Percentiles rank a stretch among this genome's conserved stretches.
Conservation (phyloP, 2,888 invertebrate species). For the Aphodius granarius region DNA sequence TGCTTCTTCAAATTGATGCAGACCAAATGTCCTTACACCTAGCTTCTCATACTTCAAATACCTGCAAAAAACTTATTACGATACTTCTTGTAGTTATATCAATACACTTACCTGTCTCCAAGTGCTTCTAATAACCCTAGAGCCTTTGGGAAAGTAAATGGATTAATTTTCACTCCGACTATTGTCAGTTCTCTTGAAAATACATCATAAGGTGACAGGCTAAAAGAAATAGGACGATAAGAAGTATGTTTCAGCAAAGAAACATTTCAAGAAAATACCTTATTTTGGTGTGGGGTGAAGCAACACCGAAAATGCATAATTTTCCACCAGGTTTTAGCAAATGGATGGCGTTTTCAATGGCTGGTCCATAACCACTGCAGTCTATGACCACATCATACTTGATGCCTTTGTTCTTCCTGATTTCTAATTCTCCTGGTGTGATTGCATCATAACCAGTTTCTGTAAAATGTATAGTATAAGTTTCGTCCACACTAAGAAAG, state of each 20-base stretch:
- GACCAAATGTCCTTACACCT: conserved; percentile 60
- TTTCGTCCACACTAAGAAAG: background rate
- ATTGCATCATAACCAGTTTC: conserved; percentile 63
- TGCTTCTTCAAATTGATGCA: conserved; percentile 60
- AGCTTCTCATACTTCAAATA: conserved; percentile 64
- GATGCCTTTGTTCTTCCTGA: conserved; percentile 45
- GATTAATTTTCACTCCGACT: conserved; percentile 69
- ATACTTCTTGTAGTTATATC: background rate
- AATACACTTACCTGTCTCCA: conserved; percentile 56
- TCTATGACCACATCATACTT: conserved; percentile 69
- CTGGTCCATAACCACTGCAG: conserved; percentile 72
- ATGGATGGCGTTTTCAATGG: conserved; percentile 65
- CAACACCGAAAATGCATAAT: conserved; percentile 71
- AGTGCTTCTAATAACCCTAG: conserved; percentile 65
- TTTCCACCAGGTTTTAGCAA: conserved; percentile 64
- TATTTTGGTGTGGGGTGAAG: conserved; percentile 57
- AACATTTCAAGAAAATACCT: too few species aligned
- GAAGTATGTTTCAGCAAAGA: too few species aligned
- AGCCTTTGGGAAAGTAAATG: conserved; percentile 67
- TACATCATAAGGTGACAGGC: conserved; percentile 61
- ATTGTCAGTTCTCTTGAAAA: conserved; percentile 67
- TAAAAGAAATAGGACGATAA: conserved; percentile 41
- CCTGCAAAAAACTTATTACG: conserved; percentile 44
- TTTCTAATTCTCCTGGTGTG: conserved; percentile 57
- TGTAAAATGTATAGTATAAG: conserved; percentile 39